Percentiles rank a stretch among this genome's conserved stretches.
Conservation (phyloP, 92 coral and sea anemone species). For the Epizoanthus stellaris region DNA sequence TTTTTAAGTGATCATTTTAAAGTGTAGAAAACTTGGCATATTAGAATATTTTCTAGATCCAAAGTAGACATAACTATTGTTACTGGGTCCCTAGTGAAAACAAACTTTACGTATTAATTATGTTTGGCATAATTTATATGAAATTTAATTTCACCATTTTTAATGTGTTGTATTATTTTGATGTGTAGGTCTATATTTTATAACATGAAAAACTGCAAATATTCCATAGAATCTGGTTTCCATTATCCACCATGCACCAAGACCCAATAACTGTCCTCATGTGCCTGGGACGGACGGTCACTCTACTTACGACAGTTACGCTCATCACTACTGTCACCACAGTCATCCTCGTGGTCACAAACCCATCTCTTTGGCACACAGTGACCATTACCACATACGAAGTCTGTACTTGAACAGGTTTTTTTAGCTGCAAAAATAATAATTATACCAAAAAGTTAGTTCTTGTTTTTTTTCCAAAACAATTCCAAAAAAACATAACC, state of each 20-base stretch:
- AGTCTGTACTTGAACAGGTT: constrained; percentile 26
- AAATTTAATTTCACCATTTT: not conserved
- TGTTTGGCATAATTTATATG: no score
- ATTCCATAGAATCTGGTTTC: not conserved
- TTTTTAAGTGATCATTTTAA: no score
- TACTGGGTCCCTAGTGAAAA: no score
- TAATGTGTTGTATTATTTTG: not conserved
- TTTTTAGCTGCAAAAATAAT: not conserved
- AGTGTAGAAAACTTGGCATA: no score
- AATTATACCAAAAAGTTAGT: not conserved
- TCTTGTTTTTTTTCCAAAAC: not conserved
- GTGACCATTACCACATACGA: constrained; percentile 21
- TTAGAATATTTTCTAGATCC: no score
- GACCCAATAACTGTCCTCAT: constrained; percentile 23
- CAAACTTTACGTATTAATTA: no score
- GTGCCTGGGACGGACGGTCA: not conserved
- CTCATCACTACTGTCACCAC: constrained; percentile 36
- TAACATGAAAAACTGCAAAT: not conserved
- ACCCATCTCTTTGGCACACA: constrained; percentile 37
- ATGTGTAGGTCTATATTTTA: not conserved
- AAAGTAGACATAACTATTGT: no score
- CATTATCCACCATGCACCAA: constrained; percentile 26
- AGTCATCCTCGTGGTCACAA: constrained; percentile 42
- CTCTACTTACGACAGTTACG: constrained; percentile 30
- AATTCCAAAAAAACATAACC: not conserved